These are phyloP conservation scores for Leptinotarsa haldemani DNA, from an alignment of 2,888 invertebrate species.

Conservation along the genomic window DNA sequence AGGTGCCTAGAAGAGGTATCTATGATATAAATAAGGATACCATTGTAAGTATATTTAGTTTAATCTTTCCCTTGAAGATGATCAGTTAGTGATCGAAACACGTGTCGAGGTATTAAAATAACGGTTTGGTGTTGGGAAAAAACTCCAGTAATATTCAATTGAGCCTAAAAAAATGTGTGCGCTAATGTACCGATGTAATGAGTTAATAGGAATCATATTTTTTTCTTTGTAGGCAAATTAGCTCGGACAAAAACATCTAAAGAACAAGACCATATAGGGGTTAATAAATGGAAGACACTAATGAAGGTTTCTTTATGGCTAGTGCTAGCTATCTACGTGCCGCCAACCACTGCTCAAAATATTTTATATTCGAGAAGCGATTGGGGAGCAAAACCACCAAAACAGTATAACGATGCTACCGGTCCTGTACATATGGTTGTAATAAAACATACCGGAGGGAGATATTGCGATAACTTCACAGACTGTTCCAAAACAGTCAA, in stretches of 20 bases:
- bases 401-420: slow-evolving; percentile 1
- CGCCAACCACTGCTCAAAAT: neutral
- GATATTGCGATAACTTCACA: slow-evolving; percentile 63
- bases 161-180: neutral
- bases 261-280: neutral
- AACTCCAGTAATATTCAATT: no score
- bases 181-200: neutral
- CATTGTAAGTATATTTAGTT: no score
- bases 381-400: slow-evolving; percentile 75
- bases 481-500: slow-evolving; percentile 68
- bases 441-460: slow-evolving; percentile 68
- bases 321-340: neutral
- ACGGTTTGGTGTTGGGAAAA: no score
- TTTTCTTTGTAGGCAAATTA: slow-evolving; percentile 8
- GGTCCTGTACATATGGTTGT: slow-evolving; percentile 57
- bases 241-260: slow-evolving; percentile 4
- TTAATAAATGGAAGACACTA: neutral
- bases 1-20: no score
- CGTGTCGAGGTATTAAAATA: no score
- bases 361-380: slow-evolving; percentile 5
- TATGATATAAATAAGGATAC: no score
- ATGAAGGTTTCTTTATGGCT: slow-evolving; percentile 7
- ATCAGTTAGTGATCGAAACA: no score
- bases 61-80: no score
- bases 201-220: neutral